Evolutionary conservation across 2,797 vertebrate species (phyloP).

Genomic region (Sardinella longiceps): DNA sequence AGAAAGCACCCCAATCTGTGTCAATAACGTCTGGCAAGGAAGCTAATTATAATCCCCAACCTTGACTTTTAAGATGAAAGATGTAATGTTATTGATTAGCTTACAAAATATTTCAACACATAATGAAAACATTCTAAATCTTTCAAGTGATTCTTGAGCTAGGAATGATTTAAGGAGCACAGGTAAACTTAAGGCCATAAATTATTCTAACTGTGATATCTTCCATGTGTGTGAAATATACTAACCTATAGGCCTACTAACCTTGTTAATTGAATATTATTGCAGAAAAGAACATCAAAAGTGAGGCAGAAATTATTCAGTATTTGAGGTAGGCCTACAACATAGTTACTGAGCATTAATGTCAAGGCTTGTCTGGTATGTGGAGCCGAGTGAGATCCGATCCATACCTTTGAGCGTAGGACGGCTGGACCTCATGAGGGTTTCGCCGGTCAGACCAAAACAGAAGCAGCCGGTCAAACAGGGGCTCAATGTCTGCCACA

Average conservation of each 20-base stretch:
- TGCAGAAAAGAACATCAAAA: not conserved
- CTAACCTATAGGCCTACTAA: not conserved
- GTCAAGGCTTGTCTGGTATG: not conserved
- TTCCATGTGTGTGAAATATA: too few species aligned
- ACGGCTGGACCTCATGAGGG: slow-evolving; percentile 94
- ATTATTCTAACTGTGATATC: not conserved
- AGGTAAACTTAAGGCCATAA: not conserved
- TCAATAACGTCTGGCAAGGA: not conserved
- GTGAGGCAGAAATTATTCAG: not conserved
- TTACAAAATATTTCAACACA: not conserved
- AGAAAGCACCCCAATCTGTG: not conserved
- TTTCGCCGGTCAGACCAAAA: slow-evolving; percentile 98
- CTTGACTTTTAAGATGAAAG: slow-evolving; percentile 2
- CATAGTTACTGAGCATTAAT: not conserved
- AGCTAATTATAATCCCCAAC: slow-evolving; percentile 2
- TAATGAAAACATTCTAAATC: not conserved
- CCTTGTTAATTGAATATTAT: not conserved
- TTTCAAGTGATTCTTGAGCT: not conserved
- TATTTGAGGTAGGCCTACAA: not conserved
- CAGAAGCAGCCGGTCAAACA: slow-evolving; percentile 90
- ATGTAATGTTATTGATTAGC: not conserved
- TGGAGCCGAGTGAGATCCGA: not conserved
- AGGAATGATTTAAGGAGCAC: not conserved
- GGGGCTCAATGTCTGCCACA: slow-evolving; percentile 86
- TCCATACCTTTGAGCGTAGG: slow-evolving; percentile 84